Evolutionary conservation across 2,888 invertebrate genomes (phyloP), one percentile per base, ranked within the genome.

Genomic region (Dione juno): DNA sequence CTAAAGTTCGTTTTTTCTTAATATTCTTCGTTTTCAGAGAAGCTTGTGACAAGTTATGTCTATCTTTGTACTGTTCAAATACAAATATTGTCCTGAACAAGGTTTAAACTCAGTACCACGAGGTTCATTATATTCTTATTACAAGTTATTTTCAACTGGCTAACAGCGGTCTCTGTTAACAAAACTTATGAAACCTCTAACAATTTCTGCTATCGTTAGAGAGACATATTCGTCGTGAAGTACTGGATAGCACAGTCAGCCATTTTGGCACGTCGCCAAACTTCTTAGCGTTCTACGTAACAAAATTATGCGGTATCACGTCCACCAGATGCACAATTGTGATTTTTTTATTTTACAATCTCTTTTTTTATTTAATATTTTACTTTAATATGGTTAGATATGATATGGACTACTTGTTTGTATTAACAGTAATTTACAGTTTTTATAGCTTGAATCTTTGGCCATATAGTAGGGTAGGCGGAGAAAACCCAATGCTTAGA

Each of bases 241-340:
- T 21, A 16, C 48, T 48, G 35, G 35, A 64, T 14, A 50, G 54
- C 19, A 43, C 13, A 50, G 19, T 43, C 54, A 71, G 48, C 70
- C 66, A 67, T 67, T 71, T 77, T 77, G 77, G 77, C 76, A 28
- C 48, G 16, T 65, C 57, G 72, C 77, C 77, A 74, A 74, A 73
- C 69, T 72, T 70, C 67, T 73, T 73, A 73, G 45, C 48, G 48
- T 48, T 28, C n/a, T 67, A 54, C 50, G 66, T 70, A 69, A 70
- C 69, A 52, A 72, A 68, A 80, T 81, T 80, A 80, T 81, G 79
- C 79, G 73, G 70, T 72, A 76, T 72, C 80, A 79, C 78, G 78
- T 77, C 67, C 73, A 59, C 76, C 71, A 77, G 74, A 78, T 77
- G 77, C 75, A 76, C 71, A 61, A 69, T 61, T 45, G 69, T 64